Percentiles rank a stretch among this genome's conserved stretches.
Evolutionary conservation across 1,140 invertebrate species (phyloP).

Genomic region (Calycopis cecrops): DNA sequence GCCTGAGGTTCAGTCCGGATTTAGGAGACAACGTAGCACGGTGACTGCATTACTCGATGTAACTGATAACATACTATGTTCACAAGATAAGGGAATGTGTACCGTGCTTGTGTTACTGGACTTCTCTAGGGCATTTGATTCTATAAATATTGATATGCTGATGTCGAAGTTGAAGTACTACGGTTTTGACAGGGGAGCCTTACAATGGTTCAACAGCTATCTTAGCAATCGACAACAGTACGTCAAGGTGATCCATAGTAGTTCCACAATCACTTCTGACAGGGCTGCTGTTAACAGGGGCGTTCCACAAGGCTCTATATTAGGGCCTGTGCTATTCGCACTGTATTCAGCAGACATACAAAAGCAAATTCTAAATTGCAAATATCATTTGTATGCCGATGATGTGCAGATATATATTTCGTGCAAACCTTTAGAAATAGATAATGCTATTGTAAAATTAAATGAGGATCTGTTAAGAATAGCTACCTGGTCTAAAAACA

Average conservation of each 20-base stretch:
- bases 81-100: too few species aligned
- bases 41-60: neutral
- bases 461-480: neutral
- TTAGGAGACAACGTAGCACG: neutral
- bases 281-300: neutral
- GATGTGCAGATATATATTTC: neutral
- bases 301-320: neutral
- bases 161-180: neutral
- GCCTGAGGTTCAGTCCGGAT: neutral
- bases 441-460: neutral
- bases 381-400: neutral
- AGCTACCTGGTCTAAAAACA: neutral
- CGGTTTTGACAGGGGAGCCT: neutral
- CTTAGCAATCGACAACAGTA: neutral
- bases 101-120: too few species aligned
- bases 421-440: neutral
- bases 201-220: constrained; percentile 1
- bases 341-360: neutral
- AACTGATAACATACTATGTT: neutral
- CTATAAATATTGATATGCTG: neutral
- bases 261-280: neutral
- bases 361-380: neutral
- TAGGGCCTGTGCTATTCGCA: neutral
- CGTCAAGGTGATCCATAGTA: neutral
- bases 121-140: too few species aligned